phyloP scores from a whole-genome alignment of 2,888 invertebrate genomes.

The Tuta absoluta region DNA sequence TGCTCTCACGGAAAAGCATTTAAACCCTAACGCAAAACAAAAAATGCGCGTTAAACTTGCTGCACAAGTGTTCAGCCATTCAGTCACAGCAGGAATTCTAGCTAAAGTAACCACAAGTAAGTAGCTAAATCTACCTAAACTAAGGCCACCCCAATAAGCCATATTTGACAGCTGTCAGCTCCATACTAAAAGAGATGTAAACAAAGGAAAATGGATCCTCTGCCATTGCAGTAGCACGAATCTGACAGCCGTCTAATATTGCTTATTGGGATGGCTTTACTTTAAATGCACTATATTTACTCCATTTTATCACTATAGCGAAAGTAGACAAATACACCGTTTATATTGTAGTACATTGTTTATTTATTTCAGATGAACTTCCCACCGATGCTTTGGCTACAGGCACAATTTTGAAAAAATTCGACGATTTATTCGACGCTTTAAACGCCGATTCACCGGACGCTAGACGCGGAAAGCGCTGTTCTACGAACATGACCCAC shows the following conservation, averaged over 20 bases:
- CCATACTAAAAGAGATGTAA: no score
- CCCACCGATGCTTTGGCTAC: slow-evolving; percentile 28
- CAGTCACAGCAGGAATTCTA: slow-evolving; percentile 34
- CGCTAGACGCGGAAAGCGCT: slow-evolving; percentile 26
- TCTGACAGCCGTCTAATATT: no score
- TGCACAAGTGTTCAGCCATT: slow-evolving; percentile 35
- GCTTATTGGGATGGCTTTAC: no score
- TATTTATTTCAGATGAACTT: slow-evolving; percentile 32
- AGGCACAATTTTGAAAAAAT: slow-evolving; percentile 22
- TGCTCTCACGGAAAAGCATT: slow-evolving; percentile 34
- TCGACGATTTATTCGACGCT: slow-evolving; percentile 31
- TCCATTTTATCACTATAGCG: no score
- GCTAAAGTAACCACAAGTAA: slow-evolving; percentile 29
- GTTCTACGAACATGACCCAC: slow-evolving; percentile 25
- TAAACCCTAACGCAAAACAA: slow-evolving; percentile 35
- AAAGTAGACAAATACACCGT: no score
- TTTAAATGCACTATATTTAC: no score
- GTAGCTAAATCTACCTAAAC: neutral
- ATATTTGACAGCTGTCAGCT: no score
- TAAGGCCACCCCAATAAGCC: no score
- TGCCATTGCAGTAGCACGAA: no score
- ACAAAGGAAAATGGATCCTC: no score
- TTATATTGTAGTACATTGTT: no score
- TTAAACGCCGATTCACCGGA: slow-evolving; percentile 30
- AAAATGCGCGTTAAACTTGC: slow-evolving; percentile 34